Evolutionary conservation across 2,113 vertebrate species (phyloP).

Genomic region (Aegithalos caudatus): DNA sequence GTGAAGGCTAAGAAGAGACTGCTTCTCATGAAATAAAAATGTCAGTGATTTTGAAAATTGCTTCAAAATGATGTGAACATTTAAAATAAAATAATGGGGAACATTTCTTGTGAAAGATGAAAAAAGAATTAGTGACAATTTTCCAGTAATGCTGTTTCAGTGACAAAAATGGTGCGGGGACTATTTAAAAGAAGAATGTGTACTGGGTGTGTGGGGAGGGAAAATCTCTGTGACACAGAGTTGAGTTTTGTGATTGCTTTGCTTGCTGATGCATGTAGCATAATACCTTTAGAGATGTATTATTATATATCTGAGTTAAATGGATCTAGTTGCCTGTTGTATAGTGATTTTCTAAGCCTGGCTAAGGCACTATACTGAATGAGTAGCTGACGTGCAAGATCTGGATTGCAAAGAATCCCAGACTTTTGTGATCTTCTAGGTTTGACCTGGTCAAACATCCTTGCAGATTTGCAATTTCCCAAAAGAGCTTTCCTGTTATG

Average conservation of each 20-base stretch:
- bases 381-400: not conserved
- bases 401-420: not conserved
- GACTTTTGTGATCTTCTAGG: not conserved
- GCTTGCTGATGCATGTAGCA: not conserved
- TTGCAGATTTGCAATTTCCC: not conserved
- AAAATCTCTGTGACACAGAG: not conserved
- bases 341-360: not conserved
- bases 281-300: not conserved
- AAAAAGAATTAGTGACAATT: not conserved
- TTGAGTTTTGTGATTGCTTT: not conserved
- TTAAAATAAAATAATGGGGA: conserved; percentile 1
- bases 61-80: not conserved
- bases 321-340: not conserved
- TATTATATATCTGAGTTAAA: not conserved
- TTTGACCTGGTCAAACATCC: not conserved
- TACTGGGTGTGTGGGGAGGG: not conserved
- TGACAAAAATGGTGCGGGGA: not conserved
- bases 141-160: not conserved
- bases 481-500: not conserved
- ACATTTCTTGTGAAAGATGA: not conserved
- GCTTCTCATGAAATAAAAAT: conserved; percentile 25
- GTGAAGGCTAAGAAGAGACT: not conserved
- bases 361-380: not conserved
- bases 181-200: not conserved
- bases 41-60: conserved; percentile 50